phyloP scores from a whole-genome alignment of 2,888 invertebrate genomes.

The Amblyjoppa fuscipennis region DNA sequence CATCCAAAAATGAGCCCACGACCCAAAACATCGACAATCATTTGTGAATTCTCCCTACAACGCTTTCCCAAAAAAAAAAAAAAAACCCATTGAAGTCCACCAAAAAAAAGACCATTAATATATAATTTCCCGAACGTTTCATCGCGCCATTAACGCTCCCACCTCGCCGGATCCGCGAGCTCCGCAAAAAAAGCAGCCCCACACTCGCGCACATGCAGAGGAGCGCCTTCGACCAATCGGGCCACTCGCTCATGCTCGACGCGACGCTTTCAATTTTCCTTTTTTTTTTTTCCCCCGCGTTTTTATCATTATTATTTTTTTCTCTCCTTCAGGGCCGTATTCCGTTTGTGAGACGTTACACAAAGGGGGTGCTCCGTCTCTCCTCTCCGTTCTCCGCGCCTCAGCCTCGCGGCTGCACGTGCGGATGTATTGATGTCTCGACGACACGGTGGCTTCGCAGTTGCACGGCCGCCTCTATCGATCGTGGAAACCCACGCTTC shows the following conservation, averaged over 20 bases:
- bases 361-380: constrained; percentile 57
- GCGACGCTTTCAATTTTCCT: constrained; percentile 42
- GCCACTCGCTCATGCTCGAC: constrained; percentile 44
- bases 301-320: constrained; percentile 54
- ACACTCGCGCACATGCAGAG: not conserved
- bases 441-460: constrained; percentile 79
- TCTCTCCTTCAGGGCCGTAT: constrained; percentile 63
- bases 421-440: constrained; percentile 79
- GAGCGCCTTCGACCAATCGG: constrained; percentile 56
- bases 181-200: too few species aligned
- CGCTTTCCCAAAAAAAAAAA: too few species aligned
- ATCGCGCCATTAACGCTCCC: too few species aligned
- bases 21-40: too few species aligned
- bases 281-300: constrained; percentile 43
- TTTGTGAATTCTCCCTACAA: too few species aligned
- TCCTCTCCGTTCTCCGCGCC: not conserved
- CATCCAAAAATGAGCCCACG: not conserved
- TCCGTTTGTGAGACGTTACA: constrained; percentile 67
- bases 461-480: constrained; percentile 82
- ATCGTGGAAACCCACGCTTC: constrained; percentile 80
- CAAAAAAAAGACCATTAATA: too few species aligned
- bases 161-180: too few species aligned
- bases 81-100: too few species aligned
- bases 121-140: too few species aligned
- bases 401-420: constrained; percentile 73